These are phyloP conservation scores for Aplysia californica DNA, from an alignment of 1,140 invertebrate genomes.

Conservation along the genomic window DNA sequence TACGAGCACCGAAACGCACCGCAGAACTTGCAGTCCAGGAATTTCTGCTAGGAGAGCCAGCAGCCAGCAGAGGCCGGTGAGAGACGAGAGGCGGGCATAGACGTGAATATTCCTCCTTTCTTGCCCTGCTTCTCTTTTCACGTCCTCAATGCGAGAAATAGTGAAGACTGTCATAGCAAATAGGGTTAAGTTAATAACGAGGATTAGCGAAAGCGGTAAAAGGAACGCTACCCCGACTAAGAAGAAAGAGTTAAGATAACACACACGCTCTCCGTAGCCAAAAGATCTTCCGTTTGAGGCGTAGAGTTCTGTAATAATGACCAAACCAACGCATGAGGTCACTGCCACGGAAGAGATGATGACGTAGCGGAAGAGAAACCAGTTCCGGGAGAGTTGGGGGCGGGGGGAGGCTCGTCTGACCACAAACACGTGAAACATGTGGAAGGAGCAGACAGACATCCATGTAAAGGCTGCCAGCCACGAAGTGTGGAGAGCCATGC, in stretches of 20 bases:
- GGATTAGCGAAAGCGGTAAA: conserved; percentile 36
- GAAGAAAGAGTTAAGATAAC: conserved; percentile 37
- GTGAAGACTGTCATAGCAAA: conserved; percentile 32
- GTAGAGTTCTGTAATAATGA: conserved; percentile 5
- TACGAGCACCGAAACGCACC: conserved; percentile 71
- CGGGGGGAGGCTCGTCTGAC: conserved; percentile 11
- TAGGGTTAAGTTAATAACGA: conserved; percentile 38
- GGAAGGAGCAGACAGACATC: conserved; percentile 90
- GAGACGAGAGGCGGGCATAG: conserved; percentile 41
- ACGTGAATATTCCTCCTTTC: conserved; percentile 37
- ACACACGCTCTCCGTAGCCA: conserved; percentile 40
- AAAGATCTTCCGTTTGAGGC: conserved; percentile 14
- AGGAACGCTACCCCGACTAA: conserved; percentile 40
- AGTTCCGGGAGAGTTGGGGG: neutral
- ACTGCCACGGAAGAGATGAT: conserved; percentile 25
- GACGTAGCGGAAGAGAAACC: conserved; percentile 37
- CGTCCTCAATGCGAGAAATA: conserved; percentile 19
- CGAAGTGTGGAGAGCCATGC: conserved; percentile 87
- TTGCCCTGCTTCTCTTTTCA: conserved; percentile 17
- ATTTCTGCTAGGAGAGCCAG: conserved; percentile 41
- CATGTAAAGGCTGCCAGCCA: conserved; percentile 93
- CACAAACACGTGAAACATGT: conserved; percentile 70
- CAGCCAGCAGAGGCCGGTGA: conserved; percentile 46
- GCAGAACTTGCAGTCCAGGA: conserved; percentile 49
- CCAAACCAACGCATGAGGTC: conserved; percentile 20